Evolutionary conservation across 2,113 vertebrate genomes (phyloP).

Genomic region (Microcebus murinus): DNA sequence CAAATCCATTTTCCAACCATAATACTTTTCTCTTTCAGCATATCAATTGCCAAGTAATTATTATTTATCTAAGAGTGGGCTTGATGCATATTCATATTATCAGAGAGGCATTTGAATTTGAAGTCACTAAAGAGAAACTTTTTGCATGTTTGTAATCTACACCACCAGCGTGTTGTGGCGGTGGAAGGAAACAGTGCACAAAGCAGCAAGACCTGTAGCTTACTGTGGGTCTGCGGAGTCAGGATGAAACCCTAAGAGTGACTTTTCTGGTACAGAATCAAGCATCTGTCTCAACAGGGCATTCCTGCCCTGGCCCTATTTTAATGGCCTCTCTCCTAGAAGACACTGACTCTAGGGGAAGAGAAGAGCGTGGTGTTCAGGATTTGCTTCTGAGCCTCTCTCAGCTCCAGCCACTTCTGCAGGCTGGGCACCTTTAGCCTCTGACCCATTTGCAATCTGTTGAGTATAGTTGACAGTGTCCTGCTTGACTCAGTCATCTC

Average conservation of each 20-base stretch:
- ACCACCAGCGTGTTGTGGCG: background rate
- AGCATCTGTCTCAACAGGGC: background rate
- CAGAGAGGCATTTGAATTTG: conserved; percentile 18
- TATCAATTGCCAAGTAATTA: conserved; percentile 63
- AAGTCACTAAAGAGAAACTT: conserved; percentile 24
- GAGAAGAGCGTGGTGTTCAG: fast-evolving
- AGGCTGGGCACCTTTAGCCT: background rate
- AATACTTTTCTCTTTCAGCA: conserved; percentile 5
- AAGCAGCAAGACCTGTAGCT: background rate
- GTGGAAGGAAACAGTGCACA: background rate
- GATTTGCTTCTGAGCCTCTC: background rate
- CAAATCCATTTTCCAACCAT: background rate
- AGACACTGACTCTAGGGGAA: background rate
- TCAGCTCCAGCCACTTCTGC: background rate
- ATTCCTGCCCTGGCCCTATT: background rate
- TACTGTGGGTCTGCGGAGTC: background rate
- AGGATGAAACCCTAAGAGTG: background rate
- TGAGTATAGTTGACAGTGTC: no score
- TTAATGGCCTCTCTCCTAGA: background rate
- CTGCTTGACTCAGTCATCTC: background rate
- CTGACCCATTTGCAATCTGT: background rate
- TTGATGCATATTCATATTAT: conserved; percentile 57
- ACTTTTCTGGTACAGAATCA: background rate
- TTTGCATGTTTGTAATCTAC: background rate
- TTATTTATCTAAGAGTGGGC: conserved; percentile 51